Base-by-base conservation (phyloP, 2,113 vertebrate genomes). In the Microcebus tavaratra region DNA sequence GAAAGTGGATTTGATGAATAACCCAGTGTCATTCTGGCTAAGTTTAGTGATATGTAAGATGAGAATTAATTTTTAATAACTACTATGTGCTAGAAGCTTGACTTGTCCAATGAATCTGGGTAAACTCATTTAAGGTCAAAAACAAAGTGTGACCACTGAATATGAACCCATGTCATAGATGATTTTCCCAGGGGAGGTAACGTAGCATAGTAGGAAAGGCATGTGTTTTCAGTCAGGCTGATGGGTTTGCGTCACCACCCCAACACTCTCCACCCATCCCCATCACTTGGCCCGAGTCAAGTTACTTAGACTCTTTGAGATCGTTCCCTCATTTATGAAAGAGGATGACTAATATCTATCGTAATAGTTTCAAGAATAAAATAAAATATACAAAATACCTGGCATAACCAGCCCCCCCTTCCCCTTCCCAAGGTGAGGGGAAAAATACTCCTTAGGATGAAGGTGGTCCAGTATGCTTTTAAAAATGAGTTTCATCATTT, bases 1-100 rank as follows among this genome's bases (percentile, higher is more conserved):
- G 75, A 87, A 87, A 34, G 36, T 83, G 59, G 20, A 15, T 86
- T 76, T 75, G 29, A 59, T 73, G 82, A 72, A 86, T 80, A 75
- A 61, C 7, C n/a, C 59, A 76, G 29, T 55, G 31, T 82, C 55
- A 92, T 86, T 92, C 73, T 68, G 73, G 55, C 72, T 88, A 48
- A 76, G 31, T 36, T 61, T 90, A 36, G 63, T 63, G 70, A 83
- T 80, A 20, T 6, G 4, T 45, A 90, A 83, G 25, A 79, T 90
- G 59, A 31, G 50, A 83, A 83, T 81, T 73, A 27, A 87, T 84
- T 92, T 70, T 82, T 68, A 81, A 57, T 67, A 21, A 9, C 65
- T 72, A 70, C 17, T 36, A 34, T 36, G 55, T 76, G 45, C 23
- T 48, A 85, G 36, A 85, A 13, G 8, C 21, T 68, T 84, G 39